Conservation (phyloP, 2,888 invertebrate species). For the Drosophila limbata region DNA sequence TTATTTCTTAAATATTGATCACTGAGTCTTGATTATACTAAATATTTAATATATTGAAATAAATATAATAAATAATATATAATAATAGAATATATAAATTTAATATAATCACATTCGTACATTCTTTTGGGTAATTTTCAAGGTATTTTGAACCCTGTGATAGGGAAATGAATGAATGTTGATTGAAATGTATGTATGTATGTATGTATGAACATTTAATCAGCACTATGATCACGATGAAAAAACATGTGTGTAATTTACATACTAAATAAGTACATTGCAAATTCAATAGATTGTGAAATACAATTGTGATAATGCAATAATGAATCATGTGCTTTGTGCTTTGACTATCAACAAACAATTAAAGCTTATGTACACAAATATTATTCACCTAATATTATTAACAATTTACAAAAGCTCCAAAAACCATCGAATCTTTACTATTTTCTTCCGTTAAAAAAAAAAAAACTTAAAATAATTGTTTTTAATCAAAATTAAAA, state of each 20-base stretch:
- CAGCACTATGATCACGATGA: slow-evolving; percentile 13
- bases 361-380: not conserved
- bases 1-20: not conserved
- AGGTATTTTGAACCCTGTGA: slow-evolving; percentile 2
- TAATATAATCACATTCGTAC: no score
- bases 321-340: slow-evolving; percentile 29
- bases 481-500: not conserved
- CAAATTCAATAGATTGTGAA: slow-evolving; percentile 27
- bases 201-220: not conserved
- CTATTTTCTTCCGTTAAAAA: no score
- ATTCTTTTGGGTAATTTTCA: not conserved
- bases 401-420: not conserved
- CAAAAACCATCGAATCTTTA: not conserved
- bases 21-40: not conserved
- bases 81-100: no score
- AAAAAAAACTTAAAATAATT: no score
- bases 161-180: not conserved
- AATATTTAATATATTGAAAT: not conserved
- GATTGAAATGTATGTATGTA: not conserved
- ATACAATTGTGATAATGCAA: slow-evolving; percentile 39
- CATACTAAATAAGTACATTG: slow-evolving; percentile 12
- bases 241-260: slow-evolving; percentile 8
- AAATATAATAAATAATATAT: no score
- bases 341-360: slow-evolving; percentile 9
- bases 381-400: not conserved